Conservation (phyloP, 2,113 vertebrate species). For the Grantiella picta region DNA sequence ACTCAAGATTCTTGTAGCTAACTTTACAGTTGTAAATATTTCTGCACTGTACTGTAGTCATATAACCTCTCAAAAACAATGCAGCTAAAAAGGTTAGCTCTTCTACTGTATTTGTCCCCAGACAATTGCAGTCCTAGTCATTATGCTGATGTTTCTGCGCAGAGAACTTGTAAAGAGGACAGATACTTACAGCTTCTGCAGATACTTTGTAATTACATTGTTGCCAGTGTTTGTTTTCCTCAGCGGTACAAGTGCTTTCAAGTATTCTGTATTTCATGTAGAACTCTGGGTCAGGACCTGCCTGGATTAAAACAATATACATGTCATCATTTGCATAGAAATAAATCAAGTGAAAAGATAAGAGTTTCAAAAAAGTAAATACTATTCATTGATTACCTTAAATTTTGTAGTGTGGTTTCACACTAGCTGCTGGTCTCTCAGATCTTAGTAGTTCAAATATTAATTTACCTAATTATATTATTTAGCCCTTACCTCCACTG, state of each 20-base stretch:
- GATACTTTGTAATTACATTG: conserved; percentile 76
- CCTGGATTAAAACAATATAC: conserved; percentile 60
- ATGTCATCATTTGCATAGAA: not conserved
- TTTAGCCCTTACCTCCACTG: not conserved
- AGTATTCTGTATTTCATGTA: conserved; percentile 74
- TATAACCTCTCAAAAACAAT: not conserved
- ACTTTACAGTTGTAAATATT: not conserved
- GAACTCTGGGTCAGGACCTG: conserved; percentile 58
- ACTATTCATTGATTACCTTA: not conserved
- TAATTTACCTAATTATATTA: not conserved
- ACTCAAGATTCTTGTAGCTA: not conserved
- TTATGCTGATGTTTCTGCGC: not conserved
- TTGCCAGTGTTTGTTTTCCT: conserved; percentile 75
- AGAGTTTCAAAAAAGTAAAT: not conserved
- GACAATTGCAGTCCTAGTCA: not conserved
- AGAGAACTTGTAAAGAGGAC: not conserved
- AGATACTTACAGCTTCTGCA: conserved; percentile 67
- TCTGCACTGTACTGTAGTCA: not conserved
- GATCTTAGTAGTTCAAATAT: not conserved
- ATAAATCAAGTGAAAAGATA: not conserved
- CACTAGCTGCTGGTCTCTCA: not conserved
- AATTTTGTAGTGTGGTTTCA: not conserved
- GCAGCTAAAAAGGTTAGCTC: not conserved
- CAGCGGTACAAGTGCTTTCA: conserved; percentile 73
- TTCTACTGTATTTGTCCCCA: not conserved